These are phyloP conservation scores for Limnephilus rhombicus DNA, from an alignment of 2,888 invertebrate species.

Conservation along the genomic window DNA sequence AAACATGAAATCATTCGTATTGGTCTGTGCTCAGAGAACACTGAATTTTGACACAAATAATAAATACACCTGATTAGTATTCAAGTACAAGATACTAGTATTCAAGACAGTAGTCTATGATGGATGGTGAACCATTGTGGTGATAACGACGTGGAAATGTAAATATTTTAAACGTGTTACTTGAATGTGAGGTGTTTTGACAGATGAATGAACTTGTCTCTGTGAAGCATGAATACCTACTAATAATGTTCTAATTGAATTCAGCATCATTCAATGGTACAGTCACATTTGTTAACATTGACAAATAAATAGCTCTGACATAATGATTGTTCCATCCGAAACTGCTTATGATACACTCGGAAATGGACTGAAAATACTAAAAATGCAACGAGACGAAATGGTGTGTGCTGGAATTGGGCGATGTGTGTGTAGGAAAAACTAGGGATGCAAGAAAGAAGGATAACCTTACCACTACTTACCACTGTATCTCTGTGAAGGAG, in stretches of 20 bases:
- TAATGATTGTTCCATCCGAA: background rate
- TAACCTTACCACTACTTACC: no score
- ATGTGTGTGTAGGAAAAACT: no score
- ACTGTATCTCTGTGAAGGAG: no score
- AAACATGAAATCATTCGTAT: background rate
- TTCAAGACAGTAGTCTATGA: background rate
- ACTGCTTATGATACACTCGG: no score
- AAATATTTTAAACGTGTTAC: background rate
- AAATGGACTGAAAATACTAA: no score
- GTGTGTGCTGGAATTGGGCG: no score
- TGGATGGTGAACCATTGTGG: background rate
- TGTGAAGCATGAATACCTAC: background rate
- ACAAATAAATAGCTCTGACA: no score
- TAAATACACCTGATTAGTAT: background rate
- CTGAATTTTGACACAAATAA: background rate
- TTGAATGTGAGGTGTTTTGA: background rate
- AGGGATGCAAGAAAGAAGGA: no score
- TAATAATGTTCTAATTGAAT: background rate
- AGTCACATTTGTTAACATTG: no score
- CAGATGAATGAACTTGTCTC: background rate
- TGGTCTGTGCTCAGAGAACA: background rate
- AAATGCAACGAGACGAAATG: no score
- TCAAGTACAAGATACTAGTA: background rate
- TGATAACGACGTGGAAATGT: background rate
- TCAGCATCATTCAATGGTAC: background rate